Evolutionary conservation across 2,888 invertebrate genomes (phyloP).

Genomic region (Lepidonotus clava): DNA sequence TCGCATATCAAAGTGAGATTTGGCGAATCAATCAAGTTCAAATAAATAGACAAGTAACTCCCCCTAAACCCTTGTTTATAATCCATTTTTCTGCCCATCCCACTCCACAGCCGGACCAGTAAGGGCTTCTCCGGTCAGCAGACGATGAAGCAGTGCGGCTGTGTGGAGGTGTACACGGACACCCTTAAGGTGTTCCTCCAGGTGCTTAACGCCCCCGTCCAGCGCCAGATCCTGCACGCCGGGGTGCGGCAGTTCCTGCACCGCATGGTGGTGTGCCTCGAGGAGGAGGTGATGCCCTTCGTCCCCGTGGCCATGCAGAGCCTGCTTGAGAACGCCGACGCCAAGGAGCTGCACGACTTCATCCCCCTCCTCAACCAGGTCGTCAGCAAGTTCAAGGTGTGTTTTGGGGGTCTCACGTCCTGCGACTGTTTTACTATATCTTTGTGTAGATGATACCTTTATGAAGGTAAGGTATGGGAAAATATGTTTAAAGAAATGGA

Average conservation of each 20-base stretch:
- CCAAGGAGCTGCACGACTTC: conserved; percentile 82
- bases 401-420: neutral
- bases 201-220: conserved; percentile 79
- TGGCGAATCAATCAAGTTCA: too few species aligned
- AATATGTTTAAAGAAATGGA: too few species aligned
- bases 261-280: conserved; percentile 84
- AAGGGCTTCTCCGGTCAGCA: conserved; percentile 83
- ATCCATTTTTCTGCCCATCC: conserved; percentile 59
- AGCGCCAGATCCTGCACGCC: conserved; percentile 76
- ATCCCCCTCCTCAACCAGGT: conserved; percentile 84
- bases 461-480: too few species aligned
- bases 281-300: conserved; percentile 82
- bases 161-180: conserved; percentile 82
- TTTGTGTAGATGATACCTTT: too few species aligned
- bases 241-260: conserved; percentile 83
- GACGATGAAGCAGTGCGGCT: conserved; percentile 82
- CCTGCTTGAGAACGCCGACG: conserved; percentile 80
- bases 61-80: neutral
- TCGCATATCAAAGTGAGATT: too few species aligned
- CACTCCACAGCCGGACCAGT: conserved; percentile 83
- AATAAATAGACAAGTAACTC: too few species aligned
- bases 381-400: conserved; percentile 83
- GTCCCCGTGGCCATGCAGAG: conserved; percentile 82
- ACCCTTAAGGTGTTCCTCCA: conserved; percentile 82
- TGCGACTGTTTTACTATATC: too few species aligned